phyloP scores from a whole-genome alignment of 2,113 vertebrate genomes.

The Hypomesus transpacificus region DNA sequence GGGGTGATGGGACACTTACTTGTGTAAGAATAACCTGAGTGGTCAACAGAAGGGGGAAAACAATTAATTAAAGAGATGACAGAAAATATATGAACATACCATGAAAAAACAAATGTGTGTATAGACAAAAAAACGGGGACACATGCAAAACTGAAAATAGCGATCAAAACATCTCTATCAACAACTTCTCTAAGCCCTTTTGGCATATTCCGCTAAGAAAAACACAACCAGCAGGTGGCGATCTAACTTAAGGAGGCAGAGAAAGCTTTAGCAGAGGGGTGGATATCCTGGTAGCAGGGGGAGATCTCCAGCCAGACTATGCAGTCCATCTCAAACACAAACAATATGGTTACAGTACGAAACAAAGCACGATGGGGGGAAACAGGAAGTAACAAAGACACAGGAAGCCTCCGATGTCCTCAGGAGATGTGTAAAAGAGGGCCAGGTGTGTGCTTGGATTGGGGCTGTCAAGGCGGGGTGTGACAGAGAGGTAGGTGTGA shows the following conservation, averaged over 20 bases:
- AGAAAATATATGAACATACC: conserved; percentile 64
- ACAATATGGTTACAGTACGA: too few relatives aligned
- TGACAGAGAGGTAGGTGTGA: conserved; percentile 19
- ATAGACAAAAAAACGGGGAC: conserved; percentile 11
- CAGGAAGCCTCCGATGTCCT: not conserved
- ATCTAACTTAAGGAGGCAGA: conserved; percentile 39
- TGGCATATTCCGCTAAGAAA: not conserved
- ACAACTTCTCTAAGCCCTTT: too few relatives aligned
- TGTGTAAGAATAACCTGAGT: conserved; percentile 78
- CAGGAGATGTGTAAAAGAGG: not conserved
- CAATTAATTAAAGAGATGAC: conserved; percentile 54
- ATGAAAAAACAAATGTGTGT: conserved; percentile 54
- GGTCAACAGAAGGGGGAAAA: conserved; percentile 62
- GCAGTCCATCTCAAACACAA: too few relatives aligned
- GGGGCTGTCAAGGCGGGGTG: conserved; percentile 3
- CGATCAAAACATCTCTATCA: not conserved
- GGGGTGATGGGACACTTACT: conserved; percentile 79
- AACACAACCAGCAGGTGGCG: conserved; percentile 55
- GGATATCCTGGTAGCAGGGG: not conserved
- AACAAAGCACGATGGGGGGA: too few relatives aligned
- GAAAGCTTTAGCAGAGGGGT: not conserved
- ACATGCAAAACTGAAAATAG: conserved; percentile 12
- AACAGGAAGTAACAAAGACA: too few relatives aligned
- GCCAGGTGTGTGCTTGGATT: not conserved
- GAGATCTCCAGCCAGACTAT: not conserved